Conservation (phyloP, 2,113 vertebrate genomes). For the Thalassarche chlororhynchos region DNA sequence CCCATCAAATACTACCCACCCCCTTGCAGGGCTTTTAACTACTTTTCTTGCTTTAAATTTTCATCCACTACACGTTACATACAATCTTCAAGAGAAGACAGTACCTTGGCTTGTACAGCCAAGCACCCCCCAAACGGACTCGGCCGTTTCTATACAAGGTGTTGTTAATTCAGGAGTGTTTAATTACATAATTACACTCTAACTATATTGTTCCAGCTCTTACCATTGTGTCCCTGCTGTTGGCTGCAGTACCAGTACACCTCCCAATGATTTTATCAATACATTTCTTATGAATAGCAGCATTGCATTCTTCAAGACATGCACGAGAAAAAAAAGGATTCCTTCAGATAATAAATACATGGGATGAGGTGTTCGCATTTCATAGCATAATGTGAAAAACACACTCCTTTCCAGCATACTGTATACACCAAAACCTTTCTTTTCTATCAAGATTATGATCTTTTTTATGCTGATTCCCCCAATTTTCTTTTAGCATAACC, state of each 20-base stretch:
- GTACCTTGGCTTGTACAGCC: neutral
- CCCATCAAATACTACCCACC: neutral
- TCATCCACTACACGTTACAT: neutral
- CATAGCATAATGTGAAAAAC: neutral
- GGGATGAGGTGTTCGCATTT: neutral
- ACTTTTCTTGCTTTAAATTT: neutral
- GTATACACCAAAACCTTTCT: neutral
- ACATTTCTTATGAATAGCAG: conserved; percentile 99
- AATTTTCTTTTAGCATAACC: neutral
- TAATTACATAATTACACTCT: neutral
- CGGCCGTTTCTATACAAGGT: neutral
- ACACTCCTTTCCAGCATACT: neutral
- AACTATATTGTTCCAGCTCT: conserved; percentile 2
- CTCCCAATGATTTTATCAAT: conserved; percentile 98
- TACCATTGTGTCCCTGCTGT: conserved; percentile 98
- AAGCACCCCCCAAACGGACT: neutral
- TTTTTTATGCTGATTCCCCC: neutral
- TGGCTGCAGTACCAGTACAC: conserved; percentile 94
- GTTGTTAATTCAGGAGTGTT: neutral
- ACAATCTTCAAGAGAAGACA: neutral
- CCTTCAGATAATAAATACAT: neutral
- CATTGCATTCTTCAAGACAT: conserved; percentile 91
- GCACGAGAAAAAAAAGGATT: conserved; percentile 7
- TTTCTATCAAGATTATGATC: neutral
- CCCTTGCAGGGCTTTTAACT: neutral